Percentiles rank a stretch among this genome's conserved stretches.
Evolutionary conservation across 2,113 vertebrate genomes (phyloP).

Genomic region (Australoheros scitulus): DNA sequence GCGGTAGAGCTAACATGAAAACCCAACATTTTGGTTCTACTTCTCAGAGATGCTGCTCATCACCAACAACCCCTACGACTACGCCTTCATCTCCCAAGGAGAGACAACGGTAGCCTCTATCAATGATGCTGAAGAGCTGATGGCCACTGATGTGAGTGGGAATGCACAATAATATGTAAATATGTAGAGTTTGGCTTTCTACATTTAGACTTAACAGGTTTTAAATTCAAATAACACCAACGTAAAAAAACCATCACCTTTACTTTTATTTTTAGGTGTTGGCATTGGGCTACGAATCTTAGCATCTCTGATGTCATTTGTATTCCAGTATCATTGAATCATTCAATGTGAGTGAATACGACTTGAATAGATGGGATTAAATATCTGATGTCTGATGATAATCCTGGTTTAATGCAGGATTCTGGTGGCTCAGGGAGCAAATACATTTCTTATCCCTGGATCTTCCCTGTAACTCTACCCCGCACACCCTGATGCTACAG

Average conservation of each 20-base stretch:
- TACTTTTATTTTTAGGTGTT: neutral
- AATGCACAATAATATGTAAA: neutral
- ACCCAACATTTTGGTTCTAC: neutral
- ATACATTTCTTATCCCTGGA: neutral
- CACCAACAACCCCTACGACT: slow-evolving; percentile 80
- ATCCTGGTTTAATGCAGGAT: neutral
- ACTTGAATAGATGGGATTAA: slow-evolving; percentile 22
- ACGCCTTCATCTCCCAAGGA: slow-evolving; percentile 80
- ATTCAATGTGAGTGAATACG: neutral
- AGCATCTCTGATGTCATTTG: neutral
- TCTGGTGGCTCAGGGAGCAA: neutral
- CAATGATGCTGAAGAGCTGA: slow-evolving; percentile 73
- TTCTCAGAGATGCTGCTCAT: slow-evolving; percentile 81
- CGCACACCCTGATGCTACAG: neutral
- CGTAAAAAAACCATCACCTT: neutral
- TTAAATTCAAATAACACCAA: neutral
- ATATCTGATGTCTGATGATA: slow-evolving; percentile 9
- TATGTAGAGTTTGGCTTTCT: neutral
- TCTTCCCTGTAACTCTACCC: neutral
- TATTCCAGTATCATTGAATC: neutral
- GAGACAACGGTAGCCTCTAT: slow-evolving; percentile 76
- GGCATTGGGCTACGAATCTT: neutral
- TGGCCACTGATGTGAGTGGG: slow-evolving; percentile 75
- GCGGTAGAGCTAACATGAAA: neutral
- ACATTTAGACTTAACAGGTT: neutral